Conservation (phyloP, 1,140 invertebrate genomes). For the Papilio dardanus region DNA sequence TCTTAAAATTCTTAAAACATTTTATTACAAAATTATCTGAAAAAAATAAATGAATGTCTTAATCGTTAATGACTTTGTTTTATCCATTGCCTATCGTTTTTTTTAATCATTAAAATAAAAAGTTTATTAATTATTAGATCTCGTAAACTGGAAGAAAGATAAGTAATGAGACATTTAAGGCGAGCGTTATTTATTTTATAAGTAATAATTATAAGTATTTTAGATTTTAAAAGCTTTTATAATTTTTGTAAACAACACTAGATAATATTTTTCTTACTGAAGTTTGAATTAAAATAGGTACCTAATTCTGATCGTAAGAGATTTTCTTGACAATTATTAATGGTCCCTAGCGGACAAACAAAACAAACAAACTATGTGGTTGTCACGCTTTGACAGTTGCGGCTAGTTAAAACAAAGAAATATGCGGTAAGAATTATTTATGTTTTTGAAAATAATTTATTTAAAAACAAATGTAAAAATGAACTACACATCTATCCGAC, state of each 20-base stretch:
- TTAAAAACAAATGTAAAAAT: not conserved
- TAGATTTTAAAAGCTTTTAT: too few species aligned
- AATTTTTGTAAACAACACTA: too few species aligned
- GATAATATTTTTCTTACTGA: not conserved
- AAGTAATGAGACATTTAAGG: too few species aligned
- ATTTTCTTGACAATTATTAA: constrained; percentile 21
- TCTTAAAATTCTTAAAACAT: not conserved
- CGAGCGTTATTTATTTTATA: too few species aligned
- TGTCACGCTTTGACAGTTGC: not conserved
- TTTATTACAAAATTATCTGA: not conserved
- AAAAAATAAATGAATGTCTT: not conserved
- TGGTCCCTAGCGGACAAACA: not conserved
- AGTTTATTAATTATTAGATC: too few species aligned
- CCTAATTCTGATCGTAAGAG: not conserved
- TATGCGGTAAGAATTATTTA: not conserved
- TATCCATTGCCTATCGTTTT: too few species aligned
- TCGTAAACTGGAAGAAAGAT: too few species aligned
- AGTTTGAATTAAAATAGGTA: not conserved
- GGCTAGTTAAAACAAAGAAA: not conserved
- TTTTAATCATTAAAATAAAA: too few species aligned
- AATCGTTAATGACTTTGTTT: too few species aligned
- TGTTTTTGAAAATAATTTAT: not conserved
- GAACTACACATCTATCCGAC: not conserved
- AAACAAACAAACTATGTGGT: not conserved
- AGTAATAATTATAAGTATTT: too few species aligned